Conservation (phyloP, 2,797 vertebrate genomes). For the Gambusia yucatana region DNA sequence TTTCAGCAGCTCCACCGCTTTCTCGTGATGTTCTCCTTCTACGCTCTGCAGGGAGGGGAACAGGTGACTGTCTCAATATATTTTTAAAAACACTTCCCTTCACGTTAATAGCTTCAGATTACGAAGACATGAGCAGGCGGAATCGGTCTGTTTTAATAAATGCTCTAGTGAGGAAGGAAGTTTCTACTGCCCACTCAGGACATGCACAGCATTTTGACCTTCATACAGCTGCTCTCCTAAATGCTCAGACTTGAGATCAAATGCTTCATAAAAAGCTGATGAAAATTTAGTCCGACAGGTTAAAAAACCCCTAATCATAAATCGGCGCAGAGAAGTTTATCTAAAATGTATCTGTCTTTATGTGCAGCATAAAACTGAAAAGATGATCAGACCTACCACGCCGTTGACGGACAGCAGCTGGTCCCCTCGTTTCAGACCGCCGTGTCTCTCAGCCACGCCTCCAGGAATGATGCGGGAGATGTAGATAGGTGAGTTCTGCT, state of each 20-base stretch:
- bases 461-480: slow-evolving; percentile 99
- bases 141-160: slow-evolving; percentile 4
- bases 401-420: slow-evolving; percentile 98
- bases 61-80: background rate
- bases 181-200: slow-evolving; percentile 4
- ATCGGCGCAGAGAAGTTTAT: background rate
- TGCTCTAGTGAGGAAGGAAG: background rate
- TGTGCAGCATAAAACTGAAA: background rate
- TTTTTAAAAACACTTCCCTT: background rate
- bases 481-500: slow-evolving; percentile 99
- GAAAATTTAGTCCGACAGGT: background rate
- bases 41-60: slow-evolving; percentile 85
- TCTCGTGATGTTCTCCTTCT: slow-evolving; percentile 98
- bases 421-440: slow-evolving; percentile 95
- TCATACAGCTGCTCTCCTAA: background rate
- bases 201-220: slow-evolving; percentile 21
- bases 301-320: background rate
- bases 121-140: background rate
- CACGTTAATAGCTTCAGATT: slow-evolving; percentile 8
- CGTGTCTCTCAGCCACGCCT: slow-evolving; percentile 95
- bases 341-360: background rate
- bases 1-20: slow-evolving; percentile 96
- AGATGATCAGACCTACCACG: slow-evolving; percentile 83
- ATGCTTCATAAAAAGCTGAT: slow-evolving; percentile 1
- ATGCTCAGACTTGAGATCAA: background rate